A percentile compares a stretch with the other conserved stretches of the same genome.
These are phyloP conservation scores for Oconnorella tubifera DNA, from an alignment of 2,888 invertebrate species.

Conservation along the genomic window DNA sequence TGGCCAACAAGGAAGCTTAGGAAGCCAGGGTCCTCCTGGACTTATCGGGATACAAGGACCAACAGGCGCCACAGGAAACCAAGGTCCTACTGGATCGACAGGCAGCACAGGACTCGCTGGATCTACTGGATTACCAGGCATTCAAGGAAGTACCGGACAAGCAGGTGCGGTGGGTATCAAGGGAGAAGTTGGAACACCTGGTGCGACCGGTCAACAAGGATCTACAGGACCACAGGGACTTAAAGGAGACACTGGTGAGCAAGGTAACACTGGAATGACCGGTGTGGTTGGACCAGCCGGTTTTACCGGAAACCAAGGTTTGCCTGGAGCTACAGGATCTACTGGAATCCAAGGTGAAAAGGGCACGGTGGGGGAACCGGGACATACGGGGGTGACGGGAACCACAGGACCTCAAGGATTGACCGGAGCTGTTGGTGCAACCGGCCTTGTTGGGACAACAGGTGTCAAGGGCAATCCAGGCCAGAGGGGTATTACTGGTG, in stretches of 20 bases:
- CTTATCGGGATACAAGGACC: slow-evolving; percentile 19
- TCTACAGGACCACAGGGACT: slow-evolving; percentile 40
- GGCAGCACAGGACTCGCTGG: too few relatives aligned
- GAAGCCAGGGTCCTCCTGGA: slow-evolving; percentile 25
- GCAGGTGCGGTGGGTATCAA: not conserved
- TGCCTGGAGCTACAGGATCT: slow-evolving; percentile 6
- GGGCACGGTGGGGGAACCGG: too few relatives aligned
- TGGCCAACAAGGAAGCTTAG: slow-evolving; percentile 13
- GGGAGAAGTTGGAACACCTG: slow-evolving; percentile 8
- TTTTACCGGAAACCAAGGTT: too few relatives aligned
- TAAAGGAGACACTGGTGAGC: slow-evolving; percentile 22
- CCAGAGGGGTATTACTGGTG: slow-evolving; percentile 6
- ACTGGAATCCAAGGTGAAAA: too few relatives aligned
- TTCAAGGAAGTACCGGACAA: not conserved
- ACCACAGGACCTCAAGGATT: slow-evolving; percentile 3
- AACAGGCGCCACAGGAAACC: slow-evolving; percentile 23
- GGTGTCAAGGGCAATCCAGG: slow-evolving; percentile 4
- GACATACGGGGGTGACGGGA: slow-evolving; percentile 17
- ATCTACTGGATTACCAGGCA: slow-evolving; percentile 8
- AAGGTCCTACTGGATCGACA: not conserved
- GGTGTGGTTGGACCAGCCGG: slow-evolving; percentile 20
- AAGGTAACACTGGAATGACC: slow-evolving; percentile 30
- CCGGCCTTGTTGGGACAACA: slow-evolving; percentile 1
- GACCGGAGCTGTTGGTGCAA: slow-evolving; percentile 8
- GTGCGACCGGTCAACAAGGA: slow-evolving; percentile 33